A percentile compares a stretch with the other conserved stretches of the same genome.
phyloP scores from a whole-genome alignment of 2,888 invertebrate genomes.

The Cecidostiba fungosa region DNA sequence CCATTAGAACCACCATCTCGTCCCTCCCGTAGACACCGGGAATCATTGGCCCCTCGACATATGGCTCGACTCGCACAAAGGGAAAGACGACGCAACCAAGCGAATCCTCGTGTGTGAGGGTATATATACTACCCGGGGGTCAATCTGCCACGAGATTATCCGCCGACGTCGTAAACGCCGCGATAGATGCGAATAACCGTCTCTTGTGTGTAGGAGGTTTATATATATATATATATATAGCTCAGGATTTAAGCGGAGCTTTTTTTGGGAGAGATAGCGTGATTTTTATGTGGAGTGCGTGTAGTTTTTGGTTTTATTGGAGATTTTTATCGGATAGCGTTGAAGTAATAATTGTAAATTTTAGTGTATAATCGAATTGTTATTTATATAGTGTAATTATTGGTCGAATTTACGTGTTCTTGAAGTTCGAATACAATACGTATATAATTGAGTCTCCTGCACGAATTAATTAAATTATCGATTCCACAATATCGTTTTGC shows the following conservation, averaged over 20 bases:
- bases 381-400: too few relatives aligned
- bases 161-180: neutral
- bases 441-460: too few relatives aligned
- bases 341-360: too few relatives aligned
- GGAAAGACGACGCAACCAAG: neutral
- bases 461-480: too few relatives aligned
- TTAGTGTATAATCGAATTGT: too few relatives aligned
- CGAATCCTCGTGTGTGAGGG: neutral
- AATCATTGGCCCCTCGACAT: neutral
- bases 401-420: too few relatives aligned
- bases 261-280: neutral
- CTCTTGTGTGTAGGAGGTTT: neutral
- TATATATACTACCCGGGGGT: neutral
- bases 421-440: too few relatives aligned
- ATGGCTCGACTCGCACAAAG: neutral
- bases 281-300: too few relatives aligned
- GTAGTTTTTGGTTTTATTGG: too few relatives aligned
- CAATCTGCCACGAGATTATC: constrained; percentile 22
- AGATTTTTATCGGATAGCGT: too few relatives aligned
- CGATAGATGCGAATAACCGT: neutral
- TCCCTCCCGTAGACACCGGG: neutral
- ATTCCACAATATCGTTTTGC: too few relatives aligned
- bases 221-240: too few relatives aligned
- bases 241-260: neutral
- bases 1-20: neutral